Evolutionary conservation across 2,113 vertebrate genomes (phyloP).

Genomic region (Rattus rattus): DNA sequence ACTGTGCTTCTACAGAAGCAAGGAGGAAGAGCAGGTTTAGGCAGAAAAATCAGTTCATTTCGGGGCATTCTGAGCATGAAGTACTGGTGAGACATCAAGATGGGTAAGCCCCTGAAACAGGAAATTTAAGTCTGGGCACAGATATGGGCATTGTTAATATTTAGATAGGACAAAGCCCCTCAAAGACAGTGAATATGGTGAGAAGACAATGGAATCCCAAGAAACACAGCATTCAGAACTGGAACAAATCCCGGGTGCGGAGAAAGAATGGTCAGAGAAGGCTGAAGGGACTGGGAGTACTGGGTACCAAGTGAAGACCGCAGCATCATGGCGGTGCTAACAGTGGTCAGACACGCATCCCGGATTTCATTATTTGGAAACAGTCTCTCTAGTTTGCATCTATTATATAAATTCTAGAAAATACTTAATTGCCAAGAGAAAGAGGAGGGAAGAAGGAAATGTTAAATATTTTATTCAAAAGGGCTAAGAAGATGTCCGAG

Average conservation of each 20-base stretch:
- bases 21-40: neutral
- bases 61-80: neutral
- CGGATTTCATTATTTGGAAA: neutral
- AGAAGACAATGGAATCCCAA: neutral
- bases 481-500: neutral
- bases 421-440: neutral
- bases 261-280: slow-evolving; percentile 14
- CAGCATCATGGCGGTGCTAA: neutral
- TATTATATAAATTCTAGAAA: slow-evolving; percentile 32
- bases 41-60: slow-evolving; percentile 20
- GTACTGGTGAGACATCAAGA: slow-evolving; percentile 23
- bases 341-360: neutral
- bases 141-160: neutral
- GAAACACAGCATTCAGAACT: neutral
- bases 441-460: neutral
- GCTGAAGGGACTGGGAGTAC: neutral
- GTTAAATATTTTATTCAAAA: neutral
- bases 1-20: neutral
- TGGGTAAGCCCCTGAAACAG: neutral
- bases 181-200: neutral
- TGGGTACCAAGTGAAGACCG: neutral
- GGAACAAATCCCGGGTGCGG: neutral
- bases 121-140: slow-evolving; percentile 46
- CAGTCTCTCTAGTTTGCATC: slow-evolving; percentile 40
- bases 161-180: slow-evolving; percentile 23